Base-by-base conservation (phyloP, 2,888 invertebrate species). In the Dione juno region DNA sequence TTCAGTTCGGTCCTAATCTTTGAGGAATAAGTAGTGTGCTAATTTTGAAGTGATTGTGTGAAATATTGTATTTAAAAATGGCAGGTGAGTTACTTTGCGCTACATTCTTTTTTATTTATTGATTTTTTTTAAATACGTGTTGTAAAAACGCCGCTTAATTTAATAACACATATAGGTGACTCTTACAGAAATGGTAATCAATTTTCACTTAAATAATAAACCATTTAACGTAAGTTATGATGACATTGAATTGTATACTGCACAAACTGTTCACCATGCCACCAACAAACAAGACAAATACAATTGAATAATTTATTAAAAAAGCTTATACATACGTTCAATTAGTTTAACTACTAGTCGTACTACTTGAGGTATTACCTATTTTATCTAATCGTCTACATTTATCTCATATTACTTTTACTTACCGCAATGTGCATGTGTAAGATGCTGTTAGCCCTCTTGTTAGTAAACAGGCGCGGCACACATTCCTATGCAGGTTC, bases 1-100 rank as follows among this genome's bases (percentile, higher is more conserved):
- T 74, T 83, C 88, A 88, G 88, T 72, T 48, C 72, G 87, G 78
- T 81, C 79, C 80, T 80, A 82, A 81, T 80, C 77, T 77, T 80
- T 83, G 79, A 71, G 76, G 81, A 76, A 81, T 82, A 82, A 77
- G 72, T 75, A 77, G 77, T 78, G 77, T 73, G 73, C 58, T 53
- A 72, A 67, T 57, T 68, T 73, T 57, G 35, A 68, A 73, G 43
- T 52, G 69, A 40, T 67, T 28, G 57, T 69, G 69, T 16, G 10
- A 40, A 7, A 7, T 48, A 63, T 53, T 61, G 9, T 13, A 21
- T 58, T 70, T 50, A 43, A 74, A 71, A 71, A 81, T 82, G 82
- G 76, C 79, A 65, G 77, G 79, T 80, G 72, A 80, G 76, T 76
- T 69, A 41, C 66, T 64, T 64, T 10, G 13, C 0, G 10, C 19